phyloP scores from a whole-genome alignment of 2,797 vertebrate genomes.

The Limosa lapponica region DNA sequence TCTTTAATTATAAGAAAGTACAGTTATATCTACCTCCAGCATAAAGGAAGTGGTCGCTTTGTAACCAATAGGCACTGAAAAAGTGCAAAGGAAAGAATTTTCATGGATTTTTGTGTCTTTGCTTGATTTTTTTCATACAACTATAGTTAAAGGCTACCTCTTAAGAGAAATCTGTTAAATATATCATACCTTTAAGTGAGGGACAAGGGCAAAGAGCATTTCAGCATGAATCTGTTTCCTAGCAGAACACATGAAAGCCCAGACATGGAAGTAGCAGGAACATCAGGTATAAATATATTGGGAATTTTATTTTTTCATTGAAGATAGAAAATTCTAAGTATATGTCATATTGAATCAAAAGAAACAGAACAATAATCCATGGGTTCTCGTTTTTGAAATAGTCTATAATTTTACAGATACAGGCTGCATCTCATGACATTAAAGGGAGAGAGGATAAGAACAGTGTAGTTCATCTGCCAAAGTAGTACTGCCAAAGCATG shows the following conservation, averaged over 20 bases:
- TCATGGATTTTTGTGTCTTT: background rate
- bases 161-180: background rate
- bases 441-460: background rate
- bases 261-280: background rate
- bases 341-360: background rate
- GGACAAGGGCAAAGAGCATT: background rate
- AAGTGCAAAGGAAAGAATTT: background rate
- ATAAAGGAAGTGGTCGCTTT: background rate
- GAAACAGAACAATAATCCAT: background rate
- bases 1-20: background rate
- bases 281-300: background rate
- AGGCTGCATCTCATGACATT: background rate
- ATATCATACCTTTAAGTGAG: background rate
- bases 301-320: background rate
- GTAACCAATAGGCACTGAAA: background rate
- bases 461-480: background rate
- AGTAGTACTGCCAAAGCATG: background rate
- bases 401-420: background rate
- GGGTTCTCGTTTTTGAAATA: background rate
- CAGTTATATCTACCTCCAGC: background rate
- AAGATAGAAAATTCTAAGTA: background rate
- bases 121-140: background rate
- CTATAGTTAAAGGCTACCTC: background rate
- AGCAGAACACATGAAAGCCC: background rate
- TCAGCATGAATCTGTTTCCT: background rate